These are phyloP conservation scores for Pseudomugil tenellus DNA, from an alignment of 2,797 vertebrate genomes.

Conservation along the genomic window DNA sequence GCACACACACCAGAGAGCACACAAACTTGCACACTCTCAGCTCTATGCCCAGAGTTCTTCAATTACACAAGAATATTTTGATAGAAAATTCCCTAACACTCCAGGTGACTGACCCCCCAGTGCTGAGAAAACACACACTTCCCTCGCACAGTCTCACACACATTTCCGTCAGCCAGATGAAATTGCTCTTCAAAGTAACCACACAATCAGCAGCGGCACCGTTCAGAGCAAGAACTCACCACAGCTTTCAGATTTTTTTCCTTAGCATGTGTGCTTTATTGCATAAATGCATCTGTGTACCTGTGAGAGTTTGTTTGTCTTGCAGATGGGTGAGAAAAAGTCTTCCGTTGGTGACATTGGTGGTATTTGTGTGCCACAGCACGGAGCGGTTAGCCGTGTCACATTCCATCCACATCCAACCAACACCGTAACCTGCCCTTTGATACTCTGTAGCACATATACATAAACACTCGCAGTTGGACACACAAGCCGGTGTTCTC, in stretches of 20 bases:
- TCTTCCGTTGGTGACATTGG: constrained; percentile 46
- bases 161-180: constrained; percentile 71
- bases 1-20: constrained; percentile 17
- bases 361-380: constrained; percentile 55
- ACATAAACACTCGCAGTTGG: constrained; percentile 17
- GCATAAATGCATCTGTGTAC: constrained; percentile 4
- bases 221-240: constrained; percentile 46
- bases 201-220: constrained; percentile 68
- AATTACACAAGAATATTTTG: constrained; percentile 77
- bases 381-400: constrained; percentile 54
- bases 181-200: constrained; percentile 78
- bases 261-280: constrained; percentile 10
- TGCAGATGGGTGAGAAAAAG: constrained; percentile 47
- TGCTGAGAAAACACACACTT: constrained; percentile 68
- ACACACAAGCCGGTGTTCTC: constrained; percentile 1
- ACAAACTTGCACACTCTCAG: constrained; percentile 17
- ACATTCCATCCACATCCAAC: constrained; percentile 63
- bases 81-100: constrained; percentile 76
- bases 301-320: constrained; percentile 9
- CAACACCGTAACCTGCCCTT: constrained; percentile 36
- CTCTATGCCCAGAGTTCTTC: constrained; percentile 57
- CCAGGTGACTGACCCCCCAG: constrained; percentile 76
- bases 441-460: constrained; percentile 33
- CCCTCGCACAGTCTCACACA: constrained; percentile 30
- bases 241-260: constrained; percentile 31